Evolutionary conservation across 2,113 vertebrate species (phyloP), one percentile per base, ranked within the genome.

Genomic region (Spermophilus dauricus): DNA sequence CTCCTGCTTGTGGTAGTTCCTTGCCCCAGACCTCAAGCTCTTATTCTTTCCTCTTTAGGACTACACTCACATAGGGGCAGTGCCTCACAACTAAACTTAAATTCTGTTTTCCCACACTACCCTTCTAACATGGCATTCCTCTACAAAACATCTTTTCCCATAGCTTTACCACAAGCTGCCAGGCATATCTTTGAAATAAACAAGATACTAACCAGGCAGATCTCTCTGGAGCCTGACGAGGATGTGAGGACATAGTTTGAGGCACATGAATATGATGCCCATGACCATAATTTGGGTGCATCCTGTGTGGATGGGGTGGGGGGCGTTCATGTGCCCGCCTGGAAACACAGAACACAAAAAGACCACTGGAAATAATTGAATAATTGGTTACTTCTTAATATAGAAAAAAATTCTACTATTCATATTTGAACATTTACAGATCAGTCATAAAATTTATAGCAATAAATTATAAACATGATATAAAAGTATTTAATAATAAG

Each of bases 181-280:
- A 39, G 84, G 86, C 11, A 67, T 1, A 89, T 18, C 20, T 53
- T 70, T 84, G 53, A 97, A 81, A 92, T 58, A 94, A 91, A 67
- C 12, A 53, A 12, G 14, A 94, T 95, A 99, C 99, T 99, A 92
- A 99, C 99, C 99, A 99, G 96, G 99, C 99, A 91, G 99, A 99
- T 97, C 99, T 99, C 98, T 99, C 99, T 2, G 99, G 99, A 69
- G 99, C 99, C 98, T 99, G 99, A 81, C 99, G 99, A 94, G 99
- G 99, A 97, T 99, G 99, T 82, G 99, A 99, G 97, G 99, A 99
- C 99, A 99, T 99, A 76, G 99, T 99, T 98, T 99, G 99, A 96
- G 99, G 99, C 97, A 99, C 99, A 72, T 99, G 99, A 98, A 99
- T 99, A 98, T 99, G 99, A 98, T 99, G 99, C 77, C 99, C 99